These are phyloP conservation scores for Ophion costatus DNA, from an alignment of 2,888 invertebrate genomes.

Conservation along the genomic window DNA sequence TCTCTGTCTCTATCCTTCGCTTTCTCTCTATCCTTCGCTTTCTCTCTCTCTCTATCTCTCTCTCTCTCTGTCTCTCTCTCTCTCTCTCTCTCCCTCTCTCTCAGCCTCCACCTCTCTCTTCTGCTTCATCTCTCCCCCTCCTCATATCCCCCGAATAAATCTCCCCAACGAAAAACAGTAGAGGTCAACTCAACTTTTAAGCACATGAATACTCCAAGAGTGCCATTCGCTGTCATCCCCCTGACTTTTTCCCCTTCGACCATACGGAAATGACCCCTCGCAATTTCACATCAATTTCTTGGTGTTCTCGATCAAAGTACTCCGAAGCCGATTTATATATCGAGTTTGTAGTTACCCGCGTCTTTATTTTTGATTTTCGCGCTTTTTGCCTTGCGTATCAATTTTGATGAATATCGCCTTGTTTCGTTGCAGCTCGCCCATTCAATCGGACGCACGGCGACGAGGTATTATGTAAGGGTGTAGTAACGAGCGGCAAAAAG, in stretches of 20 bases:
- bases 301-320: too few relatives aligned
- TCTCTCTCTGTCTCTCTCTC: too few relatives aligned
- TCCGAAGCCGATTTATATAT: too few relatives aligned
- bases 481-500: constrained; percentile 67
- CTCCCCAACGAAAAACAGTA: constrained; percentile 2
- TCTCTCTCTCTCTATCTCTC: too few relatives aligned
- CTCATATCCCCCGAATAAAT: constrained; percentile 10
- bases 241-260: too few relatives aligned
- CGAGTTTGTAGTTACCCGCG: too few relatives aligned
- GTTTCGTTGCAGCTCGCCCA: constrained; percentile 10
- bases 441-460: constrained; percentile 57
- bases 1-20: not conserved
- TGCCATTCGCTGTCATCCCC: too few relatives aligned
- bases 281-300: too few relatives aligned
- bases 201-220: not conserved
- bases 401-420: not conserved
- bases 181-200: not conserved
- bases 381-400: not conserved
- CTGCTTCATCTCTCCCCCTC: not conserved
- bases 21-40: too few relatives aligned
- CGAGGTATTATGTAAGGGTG: constrained; percentile 77
- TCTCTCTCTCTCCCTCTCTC: not conserved
- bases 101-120: not conserved
- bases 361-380: not conserved
- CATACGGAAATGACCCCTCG: too few relatives aligned